phyloP scores from a whole-genome alignment of 2,888 invertebrate species.

The Lydus trimaculatus region DNA sequence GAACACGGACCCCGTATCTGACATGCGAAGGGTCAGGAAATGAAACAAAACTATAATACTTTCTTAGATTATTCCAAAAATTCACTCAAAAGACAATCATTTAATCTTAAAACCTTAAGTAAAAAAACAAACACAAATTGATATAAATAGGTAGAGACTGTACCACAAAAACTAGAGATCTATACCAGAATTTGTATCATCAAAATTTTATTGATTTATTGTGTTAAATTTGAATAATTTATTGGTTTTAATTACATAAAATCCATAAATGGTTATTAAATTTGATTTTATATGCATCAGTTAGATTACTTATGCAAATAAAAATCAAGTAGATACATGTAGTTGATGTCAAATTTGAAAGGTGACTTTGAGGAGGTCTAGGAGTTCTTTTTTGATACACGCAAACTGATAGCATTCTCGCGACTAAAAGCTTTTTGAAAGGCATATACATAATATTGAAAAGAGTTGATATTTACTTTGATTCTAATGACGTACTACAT shows the following conservation, averaged over 20 bases:
- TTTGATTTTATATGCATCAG: slow-evolving; percentile 5
- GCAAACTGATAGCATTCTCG: slow-evolving; percentile 55
- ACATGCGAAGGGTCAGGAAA: slow-evolving; percentile 45
- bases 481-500: background rate
- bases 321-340: slow-evolving; percentile 56
- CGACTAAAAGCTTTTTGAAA: slow-evolving; percentile 59
- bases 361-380: slow-evolving; percentile 60
- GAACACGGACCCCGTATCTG: slow-evolving; percentile 39
- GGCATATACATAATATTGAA: slow-evolving; percentile 42
- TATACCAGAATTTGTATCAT: no score
- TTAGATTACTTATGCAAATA: slow-evolving; percentile 49
- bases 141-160: no score
- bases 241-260: background rate
- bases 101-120: no score
- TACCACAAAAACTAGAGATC: no score
- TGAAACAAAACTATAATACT: slow-evolving; percentile 27
- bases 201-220: background rate
- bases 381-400: slow-evolving; percentile 54
- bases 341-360: slow-evolving; percentile 61
- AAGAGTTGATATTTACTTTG: slow-evolving; percentile 15
- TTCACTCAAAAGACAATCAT: background rate
- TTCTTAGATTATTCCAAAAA: slow-evolving; percentile 28
- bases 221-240: background rate
- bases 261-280: slow-evolving; percentile 6
- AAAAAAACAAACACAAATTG: no score